Conservation (phyloP, 1,140 invertebrate genomes). For the Bombyx mandarina region DNA sequence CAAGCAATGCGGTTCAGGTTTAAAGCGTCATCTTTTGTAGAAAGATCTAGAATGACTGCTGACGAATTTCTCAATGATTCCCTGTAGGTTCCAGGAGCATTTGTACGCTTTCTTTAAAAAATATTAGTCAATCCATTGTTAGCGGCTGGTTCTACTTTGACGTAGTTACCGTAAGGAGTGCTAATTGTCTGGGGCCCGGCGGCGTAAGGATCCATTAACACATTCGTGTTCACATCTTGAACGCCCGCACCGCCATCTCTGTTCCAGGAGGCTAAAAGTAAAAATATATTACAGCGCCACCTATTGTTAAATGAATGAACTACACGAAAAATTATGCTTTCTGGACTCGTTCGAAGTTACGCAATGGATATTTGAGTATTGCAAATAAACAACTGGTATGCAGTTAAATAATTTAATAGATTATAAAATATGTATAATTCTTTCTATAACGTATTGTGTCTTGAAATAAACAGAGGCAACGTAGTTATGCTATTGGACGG, state of each 20-base stretch:
- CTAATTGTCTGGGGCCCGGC: constrained; percentile 53
- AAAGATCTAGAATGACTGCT: background rate
- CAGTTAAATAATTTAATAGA: too few species aligned
- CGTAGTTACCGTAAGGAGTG: constrained; percentile 60
- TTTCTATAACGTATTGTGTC: too few species aligned
- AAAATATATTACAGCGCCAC: constrained; percentile 13
- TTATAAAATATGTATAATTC: too few species aligned
- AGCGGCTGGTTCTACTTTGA: constrained; percentile 30
- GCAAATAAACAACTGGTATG: too few species aligned
- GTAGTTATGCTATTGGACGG: background rate
- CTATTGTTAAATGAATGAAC: constrained; percentile 7
- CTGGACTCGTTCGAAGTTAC: too few species aligned
- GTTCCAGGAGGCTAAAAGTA: constrained; percentile 37
- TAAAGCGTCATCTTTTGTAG: too few species aligned
- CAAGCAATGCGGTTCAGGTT: background rate
- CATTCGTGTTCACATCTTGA: constrained; percentile 19
- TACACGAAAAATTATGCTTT: too few species aligned
- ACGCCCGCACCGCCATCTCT: constrained; percentile 23
- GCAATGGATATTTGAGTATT: too few species aligned
- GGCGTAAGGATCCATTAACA: constrained; percentile 30
- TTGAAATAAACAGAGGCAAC: too few species aligned
- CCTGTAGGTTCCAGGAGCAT: background rate
- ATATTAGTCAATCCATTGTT: background rate
- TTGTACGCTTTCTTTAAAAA: background rate
- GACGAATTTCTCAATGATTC: background rate